phyloP scores from a whole-genome alignment of 1,140 invertebrate species.

The Atopsyche davidsoni region DNA sequence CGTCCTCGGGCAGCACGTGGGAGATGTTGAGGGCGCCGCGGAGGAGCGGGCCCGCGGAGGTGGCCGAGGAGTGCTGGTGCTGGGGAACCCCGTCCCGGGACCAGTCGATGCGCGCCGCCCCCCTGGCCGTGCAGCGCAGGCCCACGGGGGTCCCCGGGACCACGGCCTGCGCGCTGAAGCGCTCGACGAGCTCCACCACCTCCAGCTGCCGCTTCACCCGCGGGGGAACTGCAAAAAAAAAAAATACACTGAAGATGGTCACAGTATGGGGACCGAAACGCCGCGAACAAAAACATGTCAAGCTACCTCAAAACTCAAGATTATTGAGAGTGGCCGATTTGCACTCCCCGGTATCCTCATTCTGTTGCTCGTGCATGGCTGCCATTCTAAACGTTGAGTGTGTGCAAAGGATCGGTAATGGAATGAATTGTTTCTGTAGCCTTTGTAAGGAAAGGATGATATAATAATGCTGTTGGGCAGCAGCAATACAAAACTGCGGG shows the following conservation, averaged over 20 bases:
- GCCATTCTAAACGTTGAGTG: too few relatives aligned
- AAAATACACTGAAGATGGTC: not conserved
- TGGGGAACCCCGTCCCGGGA: slow-evolving; percentile 18
- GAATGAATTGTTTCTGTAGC: too few relatives aligned
- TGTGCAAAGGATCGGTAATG: too few relatives aligned
- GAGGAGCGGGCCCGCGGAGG: not conserved
- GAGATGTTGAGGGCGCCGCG: slow-evolving; percentile 62
- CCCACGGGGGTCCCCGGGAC: slow-evolving; percentile 9
- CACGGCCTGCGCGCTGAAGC: slow-evolving; percentile 16
- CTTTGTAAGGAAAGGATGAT: too few relatives aligned
- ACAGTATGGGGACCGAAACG: not conserved
- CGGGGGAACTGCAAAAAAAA: not conserved
- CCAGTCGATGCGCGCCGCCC: slow-evolving; percentile 17
- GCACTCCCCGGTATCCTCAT: not conserved
- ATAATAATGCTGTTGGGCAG: too few relatives aligned
- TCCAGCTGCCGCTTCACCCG: not conserved
- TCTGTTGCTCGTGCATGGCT: too few relatives aligned
- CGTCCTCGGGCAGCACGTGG: slow-evolving; percentile 67
- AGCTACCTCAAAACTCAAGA: too few relatives aligned
- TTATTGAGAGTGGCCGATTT: too few relatives aligned
- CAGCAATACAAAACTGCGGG: too few relatives aligned
- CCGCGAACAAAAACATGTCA: too few relatives aligned
- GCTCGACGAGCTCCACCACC: slow-evolving; percentile 12
- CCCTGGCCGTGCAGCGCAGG: slow-evolving; percentile 19
- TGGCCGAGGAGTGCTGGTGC: not conserved